Base-by-base conservation (phyloP, 2,797 vertebrate species). In the Gymnoscopelus braueri region DNA sequence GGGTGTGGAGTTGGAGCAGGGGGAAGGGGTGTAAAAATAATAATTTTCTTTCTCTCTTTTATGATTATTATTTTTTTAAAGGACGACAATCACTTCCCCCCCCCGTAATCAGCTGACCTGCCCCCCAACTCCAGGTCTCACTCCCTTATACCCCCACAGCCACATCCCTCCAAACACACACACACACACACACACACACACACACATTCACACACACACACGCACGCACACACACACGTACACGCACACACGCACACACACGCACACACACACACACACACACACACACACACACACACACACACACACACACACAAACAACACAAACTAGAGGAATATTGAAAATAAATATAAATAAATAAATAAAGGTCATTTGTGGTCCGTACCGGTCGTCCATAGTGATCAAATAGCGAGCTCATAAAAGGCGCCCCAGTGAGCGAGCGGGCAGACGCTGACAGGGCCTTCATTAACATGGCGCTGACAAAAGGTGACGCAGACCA, bases 401-500 rank as follows among this genome's bases (percentile, higher is more conserved):
- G 88, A 95, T 95, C 92, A 95, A 95, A 94, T 93, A 88, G 85
- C 84, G 67, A 80, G 82, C 88, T 93, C 87, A 90, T 93, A 93
- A 90, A 91, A 93, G 89, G 89, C 91, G 75, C 90, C 93, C 92
- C 74, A 67, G 91, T 85, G 88, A 87, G 89, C 73, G 9, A 75
- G 80, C 78, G 82, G 89, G 90, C 39, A 44, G 90, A 84, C 90
- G 88, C 87, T 90, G 91, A 93, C 89, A 76, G 86, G 84, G 87
- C 79, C 90, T 93, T 94, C 93, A 95, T 95, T 94, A 94, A 93
- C 92, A 92, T 91, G 91, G 83, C 85, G 84, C 85, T 91, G 91
- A 94, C 92, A 94, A 94, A 94, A 93, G 93, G 93, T 94, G 93
- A 94, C 77, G 86, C 85, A 91, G 89, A 93, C 90, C 91, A 94